phyloP scores from a whole-genome alignment of 2,888 invertebrate species.

The Gortyna flavago region DNA sequence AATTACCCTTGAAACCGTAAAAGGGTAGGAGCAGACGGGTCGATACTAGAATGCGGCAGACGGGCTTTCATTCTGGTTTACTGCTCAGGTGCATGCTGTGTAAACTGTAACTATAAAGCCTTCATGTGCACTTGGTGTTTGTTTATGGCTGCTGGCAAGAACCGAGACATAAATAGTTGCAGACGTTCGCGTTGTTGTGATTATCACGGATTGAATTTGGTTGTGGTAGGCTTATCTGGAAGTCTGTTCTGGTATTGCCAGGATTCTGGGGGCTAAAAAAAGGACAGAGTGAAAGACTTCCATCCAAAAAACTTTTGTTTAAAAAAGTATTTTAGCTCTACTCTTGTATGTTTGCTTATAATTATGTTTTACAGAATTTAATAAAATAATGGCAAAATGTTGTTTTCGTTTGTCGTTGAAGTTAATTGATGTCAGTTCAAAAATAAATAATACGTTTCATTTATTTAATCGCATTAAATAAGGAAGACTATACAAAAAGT shows the following conservation, averaged over 20 bases:
- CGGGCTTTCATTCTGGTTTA: slow-evolving; percentile 70
- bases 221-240: background rate
- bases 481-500: slow-evolving; percentile 36
- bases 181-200: background rate
- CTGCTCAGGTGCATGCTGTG: slow-evolving; percentile 57
- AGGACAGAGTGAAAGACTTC: background rate
- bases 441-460: slow-evolving; percentile 3
- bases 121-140: slow-evolving; percentile 17
- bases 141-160: slow-evolving; percentile 7
- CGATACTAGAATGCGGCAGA: slow-evolving; percentile 70
- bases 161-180: slow-evolving; percentile 5
- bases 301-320: background rate
- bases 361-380: too few relatives aligned
- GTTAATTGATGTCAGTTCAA: background rate
- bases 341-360: too few relatives aligned
- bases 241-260: background rate
- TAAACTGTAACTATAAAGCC: slow-evolving; percentile 29
- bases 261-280: background rate
- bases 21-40: slow-evolving; percentile 65
- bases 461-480: slow-evolving; percentile 40
- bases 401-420: too few relatives aligned
- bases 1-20: slow-evolving; percentile 58
- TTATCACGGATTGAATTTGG: background rate
- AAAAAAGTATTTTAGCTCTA: background rate
- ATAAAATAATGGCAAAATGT: too few relatives aligned